These are phyloP conservation scores for Pyrrhia umbra DNA, from an alignment of 2,888 invertebrate genomes.

Conservation along the genomic window DNA sequence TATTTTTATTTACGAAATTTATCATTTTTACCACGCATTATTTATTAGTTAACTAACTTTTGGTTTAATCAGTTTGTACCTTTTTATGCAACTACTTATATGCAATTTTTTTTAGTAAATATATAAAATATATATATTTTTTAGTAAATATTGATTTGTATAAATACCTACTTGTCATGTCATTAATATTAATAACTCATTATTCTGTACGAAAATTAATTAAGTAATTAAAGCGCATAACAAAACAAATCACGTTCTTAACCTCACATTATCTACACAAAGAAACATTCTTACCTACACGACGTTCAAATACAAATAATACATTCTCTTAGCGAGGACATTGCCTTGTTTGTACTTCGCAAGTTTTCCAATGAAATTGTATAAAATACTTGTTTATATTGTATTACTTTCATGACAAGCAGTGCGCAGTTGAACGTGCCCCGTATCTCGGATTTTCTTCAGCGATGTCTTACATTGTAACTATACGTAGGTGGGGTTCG, in stretches of 20 bases:
- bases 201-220: not conserved
- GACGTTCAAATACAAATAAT: constrained; percentile 33
- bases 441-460: constrained; percentile 49
- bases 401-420: constrained; percentile 45
- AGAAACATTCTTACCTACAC: constrained; percentile 4
- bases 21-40: not conserved
- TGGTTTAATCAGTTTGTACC: not conserved
- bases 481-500: constrained; percentile 41
- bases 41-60: not conserved
- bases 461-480: constrained; percentile 16
- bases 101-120: too few species aligned
- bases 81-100: too few species aligned
- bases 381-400: constrained; percentile 41
- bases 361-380: constrained; percentile 33
- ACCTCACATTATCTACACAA: constrained; percentile 15
- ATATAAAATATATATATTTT: too few species aligned
- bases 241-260: not conserved
- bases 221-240: not conserved
- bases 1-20: constrained; percentile 7
- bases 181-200: too few species aligned
- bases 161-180: too few species aligned
- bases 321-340: constrained; percentile 15
- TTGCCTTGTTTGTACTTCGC: constrained; percentile 24
- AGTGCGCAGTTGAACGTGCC: constrained; percentile 49
- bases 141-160: too few species aligned